Conservation (phyloP, 2,888 invertebrate species). For the Yponomeuta plumbellus region DNA sequence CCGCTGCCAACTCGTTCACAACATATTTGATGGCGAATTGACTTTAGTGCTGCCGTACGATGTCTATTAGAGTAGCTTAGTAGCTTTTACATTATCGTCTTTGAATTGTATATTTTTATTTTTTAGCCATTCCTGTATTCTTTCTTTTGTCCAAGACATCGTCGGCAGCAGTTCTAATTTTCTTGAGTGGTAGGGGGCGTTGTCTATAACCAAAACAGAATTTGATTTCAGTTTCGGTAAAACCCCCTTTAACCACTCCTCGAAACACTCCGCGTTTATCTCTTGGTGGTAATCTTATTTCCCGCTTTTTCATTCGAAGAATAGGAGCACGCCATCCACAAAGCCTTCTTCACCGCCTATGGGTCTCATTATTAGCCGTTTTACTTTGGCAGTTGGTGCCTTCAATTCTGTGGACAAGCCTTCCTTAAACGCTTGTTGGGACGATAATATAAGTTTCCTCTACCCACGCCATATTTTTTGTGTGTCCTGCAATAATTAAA, state of each 20-base stretch:
- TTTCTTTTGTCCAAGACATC: slow-evolving; percentile 13
- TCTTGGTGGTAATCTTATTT: slow-evolving; percentile 1
- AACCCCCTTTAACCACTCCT: slow-evolving; percentile 10
- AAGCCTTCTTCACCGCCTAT: no score
- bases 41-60: slow-evolving; percentile 14
- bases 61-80: slow-evolving; percentile 10
- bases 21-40: not conserved
- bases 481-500: no score
- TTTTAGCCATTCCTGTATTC: slow-evolving; percentile 12
- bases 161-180: slow-evolving; percentile 5
- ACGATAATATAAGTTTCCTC: no score
- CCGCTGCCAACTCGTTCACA: not conserved
- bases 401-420: no score
- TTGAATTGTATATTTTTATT: slow-evolving; percentile 13
- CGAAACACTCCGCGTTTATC: slow-evolving; percentile 9
- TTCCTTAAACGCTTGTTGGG: no score
- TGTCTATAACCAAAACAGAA: slow-evolving; percentile 5
- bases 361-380: no score
- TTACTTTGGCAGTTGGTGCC: no score
- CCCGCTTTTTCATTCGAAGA: no score
- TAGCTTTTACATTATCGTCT: slow-evolving; percentile 2
- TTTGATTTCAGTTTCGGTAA: slow-evolving; percentile 11
- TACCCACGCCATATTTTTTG: no score
- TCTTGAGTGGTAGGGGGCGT: slow-evolving; percentile 13
- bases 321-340: no score